Evolutionary conservation across 1,140 invertebrate genomes (phyloP), one percentile per base, ranked within the genome.

Genomic region (Zaprionus camerounensis): DNA sequence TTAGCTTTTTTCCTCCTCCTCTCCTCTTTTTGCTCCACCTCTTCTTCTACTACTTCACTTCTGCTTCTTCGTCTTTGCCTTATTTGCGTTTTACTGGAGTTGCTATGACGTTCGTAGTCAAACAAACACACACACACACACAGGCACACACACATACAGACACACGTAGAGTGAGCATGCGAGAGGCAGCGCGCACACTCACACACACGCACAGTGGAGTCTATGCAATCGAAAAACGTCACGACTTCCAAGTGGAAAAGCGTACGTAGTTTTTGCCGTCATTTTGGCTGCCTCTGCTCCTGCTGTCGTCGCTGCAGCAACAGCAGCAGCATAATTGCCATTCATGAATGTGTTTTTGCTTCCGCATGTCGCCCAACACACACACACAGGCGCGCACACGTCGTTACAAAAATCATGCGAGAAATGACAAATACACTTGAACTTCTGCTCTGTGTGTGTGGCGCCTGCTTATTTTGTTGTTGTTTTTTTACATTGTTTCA

Each of bases 171-270:
- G 51, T 51, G 24, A 61, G 67, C 53, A 69, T 51, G 46, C 46
- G 22, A 22, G 69, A 67, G 36, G 76, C 64, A 66, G 51, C 66
- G 77, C 71, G 82, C 72, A 74, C 64, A 74, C 70, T 61, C 49
- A 38, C 71, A 77, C 31, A 34, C 59, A 63, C 62, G 31, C 58
- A 65, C 63, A 55, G 51, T 41, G 51, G 51, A 59, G 66, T 26
- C 34, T 76, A 70, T 80, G 83, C 70, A 82, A 78, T 70, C 72
- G 84, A 62, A 83, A 87, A 85, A 90, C 85, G 85, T 91, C 85
- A 90, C 85, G 76, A 82, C 85, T 90, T 90, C 85, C 85, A 80
- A 90, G 86, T 84, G 85, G 81, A 90, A 88, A 88, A 84, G 70
- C 78, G 78, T 84, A 78, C 80, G 80, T 72, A 78, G 72, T 83